Base-by-base conservation (phyloP, 2,888 invertebrate species). In the Neoaliturus tenellus region DNA sequence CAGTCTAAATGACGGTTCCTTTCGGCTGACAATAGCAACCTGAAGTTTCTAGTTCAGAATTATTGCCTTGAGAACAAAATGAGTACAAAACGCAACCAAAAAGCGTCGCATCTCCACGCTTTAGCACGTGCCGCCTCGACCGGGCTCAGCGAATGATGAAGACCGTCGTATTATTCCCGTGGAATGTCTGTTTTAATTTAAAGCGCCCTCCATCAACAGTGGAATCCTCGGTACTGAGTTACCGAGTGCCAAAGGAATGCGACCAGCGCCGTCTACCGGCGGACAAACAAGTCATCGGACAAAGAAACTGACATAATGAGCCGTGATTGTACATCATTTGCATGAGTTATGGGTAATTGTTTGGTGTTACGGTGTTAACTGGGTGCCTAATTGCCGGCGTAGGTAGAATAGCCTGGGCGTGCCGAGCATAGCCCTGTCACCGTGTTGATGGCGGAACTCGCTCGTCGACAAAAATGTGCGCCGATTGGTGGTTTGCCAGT, bases 231-330 rank as follows among this genome's bases (percentile, higher is more conserved):
- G 20, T 51, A 62, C 62, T 28, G 14, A 62, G 62, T 62, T 62
- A 62, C 62, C 14, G 12, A 23, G 3, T 14, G 44, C 3, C 20
- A 14, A 10, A 0, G 75, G 39, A 71, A 71, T 35, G 71, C 23
- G 48, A 28, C n/a, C 23, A 33, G 44, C 44, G 75, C 44, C 12
- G 75, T 28, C 25, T 48, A 41, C 28, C 48, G 44, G 14, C 14
- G 44, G 8, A 51, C 78, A 78, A 55, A 78, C 78, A 55, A 78
- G 78, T 78, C 78, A 78, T 55, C 78, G 55, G 48, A 78, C 78
- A 78, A 78, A 78, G 78, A 78, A 78, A 78, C 78, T 78, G 78
- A 78, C 78, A 55, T 78, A 78, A 78, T 78, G 78, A 20, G 28
- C 31, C 28, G 28, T 28, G 62, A 62, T 62, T 62, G 62, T 62